Base-by-base conservation (phyloP, 2,888 invertebrate genomes). In the Acronicta psi region DNA sequence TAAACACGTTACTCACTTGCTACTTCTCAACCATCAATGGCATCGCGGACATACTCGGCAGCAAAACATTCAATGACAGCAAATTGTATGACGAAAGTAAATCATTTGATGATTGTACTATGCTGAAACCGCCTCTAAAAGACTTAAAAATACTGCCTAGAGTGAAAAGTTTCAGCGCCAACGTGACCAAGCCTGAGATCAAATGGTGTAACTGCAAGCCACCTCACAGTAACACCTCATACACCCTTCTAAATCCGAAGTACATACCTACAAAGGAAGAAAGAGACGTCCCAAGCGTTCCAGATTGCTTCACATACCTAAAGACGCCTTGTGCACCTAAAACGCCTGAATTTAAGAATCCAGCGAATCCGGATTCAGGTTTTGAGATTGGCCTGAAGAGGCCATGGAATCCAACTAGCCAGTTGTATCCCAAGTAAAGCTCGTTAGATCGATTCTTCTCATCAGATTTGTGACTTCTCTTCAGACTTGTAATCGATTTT, bases 21-120 rank as follows among this genome's bases (percentile, higher is more conserved):
- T 81, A 70, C 65, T 75, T 68, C 42, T 73, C 81, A 0, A 75
- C 79, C 4, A 23, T 51, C 18, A 51, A 18, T 0, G 18, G 44
- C 10, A 9, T 31, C 13, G 4, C 57, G n/a, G 13, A 29, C 17
- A n/a, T 40, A 2, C 1, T 16, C 1, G 0, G 18, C 6, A 41
- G 5, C 11, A 9, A 11, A 10, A 0, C 14, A 3, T 18, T 6
- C 3, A 29, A 37, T 10, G 29, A 23, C 0, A 9, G 7, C 10
- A 31, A 11, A 2, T 11, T 4, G 11, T 11, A 11, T 29, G 11
- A 29, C 11, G 11, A 25, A 25, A 25, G 25, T 25, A 7, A 31
- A n/a, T 1, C n/a, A 6, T 18, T 10, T 11, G 36, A 31, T 11
- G 36, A 31, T 1, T 3, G 8, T 10, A 18, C 5, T 7, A n/a